Percentiles rank a stretch among this genome's conserved stretches.
Conservation (phyloP, 2,888 invertebrate species). For the Acleris cristana region DNA sequence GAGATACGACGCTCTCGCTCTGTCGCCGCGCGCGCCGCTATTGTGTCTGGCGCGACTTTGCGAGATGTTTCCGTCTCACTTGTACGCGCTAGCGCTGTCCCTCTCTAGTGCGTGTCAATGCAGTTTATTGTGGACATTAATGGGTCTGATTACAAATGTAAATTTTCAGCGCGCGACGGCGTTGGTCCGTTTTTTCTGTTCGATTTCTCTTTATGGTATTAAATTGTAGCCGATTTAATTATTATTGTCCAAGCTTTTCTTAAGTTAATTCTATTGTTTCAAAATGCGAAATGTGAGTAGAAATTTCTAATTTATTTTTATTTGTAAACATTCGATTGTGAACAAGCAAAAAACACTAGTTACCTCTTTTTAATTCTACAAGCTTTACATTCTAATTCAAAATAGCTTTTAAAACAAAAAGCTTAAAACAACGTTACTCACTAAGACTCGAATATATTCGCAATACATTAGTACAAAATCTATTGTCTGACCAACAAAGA, state of each 20-base stretch:
- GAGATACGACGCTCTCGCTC: slow-evolving; percentile 61
- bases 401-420: not conserved
- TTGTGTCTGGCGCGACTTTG: slow-evolving; percentile 76
- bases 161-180: slow-evolving; percentile 80
- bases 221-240: slow-evolving; percentile 74
- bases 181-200: slow-evolving; percentile 76
- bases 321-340: not conserved
- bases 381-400: not conserved
- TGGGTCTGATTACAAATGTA: slow-evolving; percentile 82
- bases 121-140: slow-evolving; percentile 83
- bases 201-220: slow-evolving; percentile 76
- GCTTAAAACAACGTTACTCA: not conserved
- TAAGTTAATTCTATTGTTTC: slow-evolving; percentile 38
- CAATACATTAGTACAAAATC: slow-evolving; percentile 13
- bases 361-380: too few species aligned
- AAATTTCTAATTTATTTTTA: slow-evolving; percentile 13
- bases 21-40: slow-evolving; percentile 75
- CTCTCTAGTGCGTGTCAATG: slow-evolving; percentile 74
- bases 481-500: slow-evolving; percentile 35
- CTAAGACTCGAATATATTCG: not conserved
- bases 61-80: slow-evolving; percentile 59
- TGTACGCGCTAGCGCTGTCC: slow-evolving; percentile 62
- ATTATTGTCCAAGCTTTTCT: slow-evolving; percentile 51
- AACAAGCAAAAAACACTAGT: too few species aligned
- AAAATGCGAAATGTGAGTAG: slow-evolving; percentile 3